Percentiles rank a stretch among this genome's conserved stretches.
Conservation (phyloP, 2,113 vertebrate species). For the Gambusia affinis region DNA sequence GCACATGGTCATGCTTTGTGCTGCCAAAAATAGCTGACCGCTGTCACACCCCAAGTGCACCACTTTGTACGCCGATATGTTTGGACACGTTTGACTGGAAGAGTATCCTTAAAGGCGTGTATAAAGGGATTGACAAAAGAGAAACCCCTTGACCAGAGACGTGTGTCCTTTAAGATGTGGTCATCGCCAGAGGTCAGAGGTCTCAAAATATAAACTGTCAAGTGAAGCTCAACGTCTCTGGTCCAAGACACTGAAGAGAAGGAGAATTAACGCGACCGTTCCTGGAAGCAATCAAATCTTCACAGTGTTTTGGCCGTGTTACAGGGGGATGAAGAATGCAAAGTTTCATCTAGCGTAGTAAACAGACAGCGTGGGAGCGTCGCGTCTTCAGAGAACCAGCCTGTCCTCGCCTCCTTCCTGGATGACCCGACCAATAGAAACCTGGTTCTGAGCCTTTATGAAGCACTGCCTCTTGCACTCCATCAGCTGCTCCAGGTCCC, state of each 20-base stretch:
- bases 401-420: constrained; percentile 93
- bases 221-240: neutral
- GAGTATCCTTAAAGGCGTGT: constrained; percentile 88
- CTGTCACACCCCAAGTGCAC: constrained; percentile 82
- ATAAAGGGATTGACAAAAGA: constrained; percentile 72
- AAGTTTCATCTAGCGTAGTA: neutral
- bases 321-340: neutral
- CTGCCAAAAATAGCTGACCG: constrained; percentile 92
- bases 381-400: constrained; percentile 84
- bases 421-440: constrained; percentile 88
- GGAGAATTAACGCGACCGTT: neutral
- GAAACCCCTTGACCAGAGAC: constrained; percentile 33
- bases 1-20: constrained; percentile 88
- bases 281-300: neutral
- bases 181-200: constrained; percentile 6
- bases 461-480: constrained; percentile 94
- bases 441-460: constrained; percentile 87
- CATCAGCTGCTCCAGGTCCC: constrained; percentile 90
- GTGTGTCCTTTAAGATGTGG: constrained; percentile 8
- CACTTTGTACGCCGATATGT: constrained; percentile 93
- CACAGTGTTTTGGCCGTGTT: neutral
- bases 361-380: neutral
- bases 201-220: constrained; percentile 24
- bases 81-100: constrained; percentile 83
- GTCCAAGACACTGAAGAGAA: neutral